phyloP scores from a whole-genome alignment of 2,797 vertebrate species.

The Poeciliopsis infans region DNA sequence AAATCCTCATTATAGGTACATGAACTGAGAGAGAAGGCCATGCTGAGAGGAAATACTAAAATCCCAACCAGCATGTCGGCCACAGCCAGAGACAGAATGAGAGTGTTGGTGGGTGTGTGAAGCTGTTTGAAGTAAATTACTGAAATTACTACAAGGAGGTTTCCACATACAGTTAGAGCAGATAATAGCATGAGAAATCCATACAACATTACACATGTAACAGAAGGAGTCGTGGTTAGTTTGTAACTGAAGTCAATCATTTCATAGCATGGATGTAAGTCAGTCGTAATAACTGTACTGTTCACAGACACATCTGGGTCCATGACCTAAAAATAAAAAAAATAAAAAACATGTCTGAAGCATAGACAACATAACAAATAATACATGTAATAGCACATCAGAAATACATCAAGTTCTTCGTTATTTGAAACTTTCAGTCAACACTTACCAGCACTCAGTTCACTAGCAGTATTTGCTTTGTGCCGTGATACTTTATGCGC shows the following conservation, averaged over 20 bases:
- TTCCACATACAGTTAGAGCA: constrained; percentile 8
- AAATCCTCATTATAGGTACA: constrained; percentile 29
- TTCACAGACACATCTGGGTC: not conserved
- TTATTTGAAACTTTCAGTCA: not conserved
- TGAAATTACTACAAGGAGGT: constrained; percentile 85
- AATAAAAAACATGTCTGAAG: not conserved
- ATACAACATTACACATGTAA: not conserved
- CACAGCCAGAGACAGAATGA: constrained; percentile 86
- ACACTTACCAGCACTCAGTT: not conserved
- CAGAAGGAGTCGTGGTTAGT: not conserved
- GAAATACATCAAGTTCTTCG: no score
- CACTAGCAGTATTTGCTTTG: not conserved
- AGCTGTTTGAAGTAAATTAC: constrained; percentile 89
- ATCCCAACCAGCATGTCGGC: constrained; percentile 85
- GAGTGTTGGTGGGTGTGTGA: constrained; percentile 86
- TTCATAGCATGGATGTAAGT: constrained; percentile 39
- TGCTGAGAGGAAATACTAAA: constrained; percentile 55
- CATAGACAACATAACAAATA: not conserved
- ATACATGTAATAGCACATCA: not conserved
- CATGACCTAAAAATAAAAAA: not conserved
- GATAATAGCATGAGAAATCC: not conserved
- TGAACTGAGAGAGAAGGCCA: constrained; percentile 28
- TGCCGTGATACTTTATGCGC: not conserved
- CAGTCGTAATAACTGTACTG: not conserved
- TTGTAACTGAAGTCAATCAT: not conserved